Conservation (phyloP, 2,113 vertebrate species). For the Atlantisia rogersi region DNA sequence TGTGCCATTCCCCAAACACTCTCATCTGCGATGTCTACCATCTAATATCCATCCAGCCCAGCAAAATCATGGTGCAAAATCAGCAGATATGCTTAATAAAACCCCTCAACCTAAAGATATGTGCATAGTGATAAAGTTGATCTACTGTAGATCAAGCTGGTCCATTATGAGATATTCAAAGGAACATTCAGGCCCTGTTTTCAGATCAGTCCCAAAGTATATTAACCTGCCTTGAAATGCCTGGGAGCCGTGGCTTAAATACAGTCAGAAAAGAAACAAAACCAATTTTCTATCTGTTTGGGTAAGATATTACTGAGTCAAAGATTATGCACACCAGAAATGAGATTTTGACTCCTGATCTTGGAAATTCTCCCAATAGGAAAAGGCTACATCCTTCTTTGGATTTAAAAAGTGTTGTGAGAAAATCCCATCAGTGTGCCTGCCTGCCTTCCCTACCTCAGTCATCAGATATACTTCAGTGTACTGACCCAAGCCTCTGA, state of each 20-base stretch:
- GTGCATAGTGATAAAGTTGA: not conserved
- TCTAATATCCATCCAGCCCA: not conserved
- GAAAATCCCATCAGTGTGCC: constrained; percentile 16
- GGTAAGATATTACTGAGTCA: not conserved
- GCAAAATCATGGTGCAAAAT: not conserved
- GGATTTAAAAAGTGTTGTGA: constrained; percentile 23
- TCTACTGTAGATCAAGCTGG: not conserved
- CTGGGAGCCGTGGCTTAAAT: not conserved
- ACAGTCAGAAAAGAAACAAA: not conserved
- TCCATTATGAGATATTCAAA: not conserved
- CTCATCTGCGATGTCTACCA: not conserved
- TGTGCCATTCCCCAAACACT: not conserved
- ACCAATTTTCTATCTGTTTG: not conserved
- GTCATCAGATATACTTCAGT: not conserved
- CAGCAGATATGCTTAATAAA: not conserved
- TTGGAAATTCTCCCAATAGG: constrained; percentile 17
- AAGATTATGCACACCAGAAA: constrained; percentile 1
- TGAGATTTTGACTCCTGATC: not conserved
- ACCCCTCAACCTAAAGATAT: not conserved
- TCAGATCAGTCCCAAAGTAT: not conserved
- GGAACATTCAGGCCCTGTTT: not conserved
- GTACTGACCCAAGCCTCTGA: not conserved
- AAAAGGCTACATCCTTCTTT: constrained; percentile 56
- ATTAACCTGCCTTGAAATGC: not conserved
- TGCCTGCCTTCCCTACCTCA: not conserved